phyloP scores from a whole-genome alignment of 2,888 invertebrate species.

The Auanema sp. region DNA sequence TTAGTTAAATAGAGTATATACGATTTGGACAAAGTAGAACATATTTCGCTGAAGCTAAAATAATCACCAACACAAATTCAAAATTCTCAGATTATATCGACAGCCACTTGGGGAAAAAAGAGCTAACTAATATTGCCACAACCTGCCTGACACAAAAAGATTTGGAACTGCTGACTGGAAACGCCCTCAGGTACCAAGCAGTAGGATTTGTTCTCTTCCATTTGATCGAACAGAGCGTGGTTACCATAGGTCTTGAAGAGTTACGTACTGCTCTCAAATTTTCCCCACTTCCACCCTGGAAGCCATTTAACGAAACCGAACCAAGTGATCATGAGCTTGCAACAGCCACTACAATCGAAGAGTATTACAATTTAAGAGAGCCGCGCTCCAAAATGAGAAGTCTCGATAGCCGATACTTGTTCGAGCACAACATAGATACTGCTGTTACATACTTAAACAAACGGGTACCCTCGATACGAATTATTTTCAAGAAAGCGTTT shows the following conservation, averaged over 20 bases:
- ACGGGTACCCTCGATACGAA: constrained; percentile 22
- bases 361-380: constrained; percentile 24
- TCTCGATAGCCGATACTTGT: constrained; percentile 24
- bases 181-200: constrained; percentile 5
- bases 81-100: constrained; percentile 13
- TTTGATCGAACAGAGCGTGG: constrained; percentile 16
- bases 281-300: constrained; percentile 19
- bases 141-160: constrained; percentile 8
- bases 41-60: constrained; percentile 20
- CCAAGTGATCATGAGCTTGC: constrained; percentile 23
- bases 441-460: constrained; percentile 23
- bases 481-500: constrained; percentile 21
- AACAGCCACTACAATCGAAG: constrained; percentile 26
- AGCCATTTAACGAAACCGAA: constrained; percentile 19
- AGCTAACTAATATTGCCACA: constrained; percentile 16
- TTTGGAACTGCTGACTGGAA: constrained; percentile 18
- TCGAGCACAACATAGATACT: constrained; percentile 25
- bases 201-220: constrained; percentile 13
- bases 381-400: constrained; percentile 20
- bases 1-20: no score
- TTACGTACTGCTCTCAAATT: constrained; percentile 26
- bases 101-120: constrained; percentile 13
- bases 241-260: constrained; percentile 26
- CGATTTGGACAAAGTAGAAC: constrained; percentile 11
- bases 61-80: constrained; percentile 13